Evolutionary conservation across 1,140 invertebrate genomes (phyloP), one percentile per base, ranked within the genome.

Genomic region (Zaprionus vittiger): DNA sequence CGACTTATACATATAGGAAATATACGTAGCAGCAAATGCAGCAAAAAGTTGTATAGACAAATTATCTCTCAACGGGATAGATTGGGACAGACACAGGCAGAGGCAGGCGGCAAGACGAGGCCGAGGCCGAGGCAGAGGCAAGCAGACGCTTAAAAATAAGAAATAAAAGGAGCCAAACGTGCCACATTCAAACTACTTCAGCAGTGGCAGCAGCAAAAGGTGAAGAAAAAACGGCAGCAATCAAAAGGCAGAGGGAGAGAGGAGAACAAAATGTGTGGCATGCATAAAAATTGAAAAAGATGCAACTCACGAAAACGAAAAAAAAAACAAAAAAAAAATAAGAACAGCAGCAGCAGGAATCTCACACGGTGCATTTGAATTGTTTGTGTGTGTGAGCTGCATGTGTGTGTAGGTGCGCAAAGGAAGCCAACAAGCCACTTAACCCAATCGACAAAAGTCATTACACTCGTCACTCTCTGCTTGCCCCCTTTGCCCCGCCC

Each of bases 381-480:
- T 57, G 54, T 61, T 24, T 71, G 47, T 67, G 74, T 61, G 55
- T 62, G 28, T 61, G 38, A 64, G 55, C 41, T 34, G 38, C 67
- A 41, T 74, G 9, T 79, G 34, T 75, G 81, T 74, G 66, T 69
- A 70, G 66, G 77, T 79, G 82, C 68, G 73, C 55, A 63, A 82
- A 85, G 85, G 85, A 89, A 85, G 84, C 84, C 84, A 90, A 89
- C 84, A 84, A 90, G 85, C 85, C 85, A 89, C 85, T 89, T 89
- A 90, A 89, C 85, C 85, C 85, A 90, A 89, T 90, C 85, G 85
- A 89, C 85, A 89, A 89, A 90, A 89, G 85, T 90, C 85, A 90
- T 89, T 89, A 89, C 85, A 91, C 85, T 89, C 85, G 86, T 89
- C 85, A 89, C 81, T 85, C 80, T 87, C 77, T 65, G 60, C 59